Conservation (phyloP, 92 coral and sea anemone species). For the Epizoanthus stellaris region DNA sequence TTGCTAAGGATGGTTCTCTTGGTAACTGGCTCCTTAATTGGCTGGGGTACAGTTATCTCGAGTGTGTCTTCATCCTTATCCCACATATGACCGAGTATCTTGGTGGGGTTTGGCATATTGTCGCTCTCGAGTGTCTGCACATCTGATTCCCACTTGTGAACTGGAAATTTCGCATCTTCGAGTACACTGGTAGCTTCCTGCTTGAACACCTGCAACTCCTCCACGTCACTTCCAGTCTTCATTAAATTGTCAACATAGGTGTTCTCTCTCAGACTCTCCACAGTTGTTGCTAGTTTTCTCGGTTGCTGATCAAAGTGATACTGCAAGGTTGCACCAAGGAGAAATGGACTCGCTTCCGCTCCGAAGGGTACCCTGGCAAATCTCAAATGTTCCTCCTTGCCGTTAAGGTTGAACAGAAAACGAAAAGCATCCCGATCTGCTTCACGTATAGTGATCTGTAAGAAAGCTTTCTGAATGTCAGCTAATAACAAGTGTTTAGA, state of each 20-base stretch:
- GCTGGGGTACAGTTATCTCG: constrained; percentile 30
- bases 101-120: constrained; percentile 50
- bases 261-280: constrained; percentile 35
- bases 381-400: constrained; percentile 57
- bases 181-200: constrained; percentile 43
- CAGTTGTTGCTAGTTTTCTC: constrained; percentile 33
- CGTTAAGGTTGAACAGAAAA: constrained; percentile 56
- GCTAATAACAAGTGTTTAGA: constrained; percentile 54
- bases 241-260: constrained; percentile 50
- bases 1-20: constrained; percentile 59
- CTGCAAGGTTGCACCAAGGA: constrained; percentile 67
- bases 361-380: constrained; percentile 71
- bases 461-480: constrained; percentile 62
- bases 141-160: constrained; percentile 67
- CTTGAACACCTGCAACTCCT: constrained; percentile 49
- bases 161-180: constrained; percentile 66
- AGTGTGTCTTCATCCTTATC: constrained; percentile 52
- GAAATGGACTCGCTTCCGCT: constrained; percentile 69
- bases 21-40: constrained; percentile 35
- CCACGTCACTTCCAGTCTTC: constrained; percentile 22
- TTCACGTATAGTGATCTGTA: constrained; percentile 54
- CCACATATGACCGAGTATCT: constrained; percentile 65
- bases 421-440: constrained; percentile 61
- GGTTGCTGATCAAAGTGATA: constrained; percentile 66
- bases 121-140: constrained; percentile 43